These are phyloP conservation scores for Trochalopteron elliotii DNA, from an alignment of 2,113 vertebrate genomes.

Conservation along the genomic window DNA sequence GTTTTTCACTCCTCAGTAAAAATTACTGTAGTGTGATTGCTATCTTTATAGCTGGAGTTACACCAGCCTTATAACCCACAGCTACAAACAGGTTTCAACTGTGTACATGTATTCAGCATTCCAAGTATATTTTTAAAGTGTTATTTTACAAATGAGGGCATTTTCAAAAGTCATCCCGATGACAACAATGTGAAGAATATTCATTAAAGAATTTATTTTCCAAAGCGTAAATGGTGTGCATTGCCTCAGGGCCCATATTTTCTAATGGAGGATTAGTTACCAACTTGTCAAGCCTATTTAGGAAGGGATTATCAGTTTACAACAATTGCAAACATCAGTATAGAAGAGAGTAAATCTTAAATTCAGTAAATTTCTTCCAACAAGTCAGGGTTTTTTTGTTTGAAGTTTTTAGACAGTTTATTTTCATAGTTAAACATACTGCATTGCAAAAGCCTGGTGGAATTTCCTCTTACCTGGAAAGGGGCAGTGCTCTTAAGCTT, in stretches of 20 bases:
- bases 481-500: not conserved
- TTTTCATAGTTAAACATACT: not conserved
- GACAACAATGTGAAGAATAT: not conserved
- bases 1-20: not conserved
- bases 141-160: not conserved
- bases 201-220: not conserved
- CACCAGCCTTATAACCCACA: not conserved
- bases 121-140: not conserved
- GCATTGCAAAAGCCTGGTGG: not conserved
- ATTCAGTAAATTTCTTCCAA: not conserved
- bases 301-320: not conserved
- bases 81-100: not conserved
- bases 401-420: not conserved
- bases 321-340: not conserved
- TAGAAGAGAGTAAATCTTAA: not conserved
- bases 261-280: not conserved
- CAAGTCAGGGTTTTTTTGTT: not conserved
- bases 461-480: not conserved
- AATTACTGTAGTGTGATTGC: not conserved
- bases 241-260: not conserved
- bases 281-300: not conserved
- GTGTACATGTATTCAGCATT: accelerated
- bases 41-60: not conserved
- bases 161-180: not conserved
- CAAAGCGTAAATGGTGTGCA: not conserved